phyloP scores from a whole-genome alignment of 2,888 invertebrate species.

The Ctena decussata region DNA sequence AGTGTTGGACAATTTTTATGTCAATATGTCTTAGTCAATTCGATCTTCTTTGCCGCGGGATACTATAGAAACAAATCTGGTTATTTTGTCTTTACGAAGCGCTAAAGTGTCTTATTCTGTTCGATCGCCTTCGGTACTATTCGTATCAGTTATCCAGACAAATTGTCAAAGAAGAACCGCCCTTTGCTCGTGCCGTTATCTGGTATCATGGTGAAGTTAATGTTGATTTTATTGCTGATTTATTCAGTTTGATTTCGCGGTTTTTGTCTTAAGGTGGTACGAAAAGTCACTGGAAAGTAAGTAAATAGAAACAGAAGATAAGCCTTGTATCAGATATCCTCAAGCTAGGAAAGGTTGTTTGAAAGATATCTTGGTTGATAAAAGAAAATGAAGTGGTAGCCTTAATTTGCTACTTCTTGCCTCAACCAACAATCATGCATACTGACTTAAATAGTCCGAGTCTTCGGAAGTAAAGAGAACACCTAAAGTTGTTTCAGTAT shows the following conservation, averaged over 20 bases:
- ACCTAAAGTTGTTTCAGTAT: too few relatives aligned
- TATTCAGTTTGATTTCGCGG: conserved; percentile 16
- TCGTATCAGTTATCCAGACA: not conserved
- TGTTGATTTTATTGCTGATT: conserved; percentile 5
- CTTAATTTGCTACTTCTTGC: too few relatives aligned
- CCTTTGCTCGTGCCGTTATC: not conserved
- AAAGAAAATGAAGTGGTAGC: too few relatives aligned
- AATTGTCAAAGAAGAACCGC: conserved; percentile 2
- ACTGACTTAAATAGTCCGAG: too few relatives aligned
- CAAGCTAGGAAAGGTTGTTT: not conserved
- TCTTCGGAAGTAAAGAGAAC: too few relatives aligned
- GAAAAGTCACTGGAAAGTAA: conserved; percentile 36
- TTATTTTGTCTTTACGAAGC: not conserved
- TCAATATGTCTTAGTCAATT: conserved; percentile 2
- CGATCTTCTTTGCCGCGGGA: not conserved
- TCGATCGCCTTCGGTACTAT: not conserved
- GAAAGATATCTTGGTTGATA: not conserved
- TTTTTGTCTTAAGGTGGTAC: conserved; percentile 42
- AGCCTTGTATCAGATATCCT: not conserved
- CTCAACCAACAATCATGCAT: too few relatives aligned
- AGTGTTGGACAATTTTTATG: not conserved
- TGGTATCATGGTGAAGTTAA: not conserved
- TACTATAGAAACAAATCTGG: not conserved
- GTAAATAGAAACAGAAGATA: conserved; percentile 2
- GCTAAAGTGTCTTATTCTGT: not conserved